Evolutionary conservation across 2,888 invertebrate genomes (phyloP).

Genomic region (Pseudococcus jackbeardsleyi): DNA sequence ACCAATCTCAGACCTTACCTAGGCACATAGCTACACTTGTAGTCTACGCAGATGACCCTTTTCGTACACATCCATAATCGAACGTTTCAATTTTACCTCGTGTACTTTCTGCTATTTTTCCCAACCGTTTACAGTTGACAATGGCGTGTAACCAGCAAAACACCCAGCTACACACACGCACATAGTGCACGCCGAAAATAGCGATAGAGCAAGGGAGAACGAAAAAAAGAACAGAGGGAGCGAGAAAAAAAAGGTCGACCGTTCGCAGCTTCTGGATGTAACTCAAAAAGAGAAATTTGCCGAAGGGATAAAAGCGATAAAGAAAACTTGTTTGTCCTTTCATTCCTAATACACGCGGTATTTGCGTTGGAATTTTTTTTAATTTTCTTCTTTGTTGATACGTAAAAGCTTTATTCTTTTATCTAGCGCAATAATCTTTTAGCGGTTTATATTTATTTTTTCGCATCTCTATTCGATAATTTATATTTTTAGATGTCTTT

Average conservation of each 20-base stretch:
- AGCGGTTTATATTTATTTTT: conserved; percentile 50
- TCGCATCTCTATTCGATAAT: conserved; percentile 49
- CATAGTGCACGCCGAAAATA: too few species aligned
- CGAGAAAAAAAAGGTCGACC: conserved; percentile 5
- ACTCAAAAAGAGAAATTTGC: conserved; percentile 31
- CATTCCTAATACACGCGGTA: conserved; percentile 22
- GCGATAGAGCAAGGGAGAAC: neutral
- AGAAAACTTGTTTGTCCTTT: conserved; percentile 54
- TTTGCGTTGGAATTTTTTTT: conserved; percentile 56
- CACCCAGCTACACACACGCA: too few species aligned
- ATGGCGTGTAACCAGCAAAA: too few species aligned
- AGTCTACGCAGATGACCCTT: too few species aligned
- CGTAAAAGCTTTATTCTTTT: conserved; percentile 56
- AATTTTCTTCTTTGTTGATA: conserved; percentile 57
- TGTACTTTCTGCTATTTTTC: too few species aligned
- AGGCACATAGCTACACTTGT: too few species aligned
- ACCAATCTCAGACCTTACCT: too few species aligned
- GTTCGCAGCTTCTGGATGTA: conserved; percentile 26
- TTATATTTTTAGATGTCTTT: conserved; percentile 46
- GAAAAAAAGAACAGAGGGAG: neutral
- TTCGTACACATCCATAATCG: too few species aligned
- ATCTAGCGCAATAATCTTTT: conserved; percentile 53
- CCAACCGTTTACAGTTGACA: too few species aligned
- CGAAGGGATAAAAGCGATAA: conserved; percentile 38
- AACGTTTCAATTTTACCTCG: too few species aligned